A percentile compares a stretch with the other conserved stretches of the same genome.
These are phyloP conservation scores for Crypturellus tataupa DNA, from an alignment of 2,797 vertebrate species.

Conservation along the genomic window DNA sequence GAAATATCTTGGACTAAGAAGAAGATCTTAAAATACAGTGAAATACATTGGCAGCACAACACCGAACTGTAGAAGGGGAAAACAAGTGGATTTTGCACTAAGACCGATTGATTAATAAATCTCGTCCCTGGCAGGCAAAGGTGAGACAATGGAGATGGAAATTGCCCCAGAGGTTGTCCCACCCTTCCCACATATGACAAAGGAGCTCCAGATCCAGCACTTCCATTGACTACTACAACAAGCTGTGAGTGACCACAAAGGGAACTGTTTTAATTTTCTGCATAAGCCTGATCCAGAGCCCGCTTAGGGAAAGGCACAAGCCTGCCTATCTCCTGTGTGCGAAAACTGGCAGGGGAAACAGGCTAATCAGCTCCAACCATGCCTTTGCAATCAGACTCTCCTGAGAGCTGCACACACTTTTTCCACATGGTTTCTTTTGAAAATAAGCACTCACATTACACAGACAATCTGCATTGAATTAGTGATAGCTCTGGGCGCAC, in stretches of 20 bases:
- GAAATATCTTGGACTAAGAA: not conserved
- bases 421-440: conserved; percentile 43
- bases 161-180: not conserved
- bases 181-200: not conserved
- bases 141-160: not conserved
- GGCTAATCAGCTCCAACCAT: conserved; percentile 46
- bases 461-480: conserved; percentile 28
- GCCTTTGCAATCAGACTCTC: conserved; percentile 38
- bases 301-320: not conserved
- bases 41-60: not conserved
- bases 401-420: conserved; percentile 19
- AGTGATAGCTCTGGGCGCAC: not conserved
- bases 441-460: conserved; percentile 33
- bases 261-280: not conserved
- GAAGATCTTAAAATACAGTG: not conserved
- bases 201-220: not conserved
- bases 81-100: not conserved
- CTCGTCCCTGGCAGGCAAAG: not conserved
- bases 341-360: conserved; percentile 40
- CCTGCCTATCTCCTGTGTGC: not conserved
- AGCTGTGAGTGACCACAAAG: not conserved
- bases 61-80: not conserved
- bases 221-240: not conserved
- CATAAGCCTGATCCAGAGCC: not conserved
- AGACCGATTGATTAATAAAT: not conserved